Evolutionary conservation across 35 echinoderm and acorn worm genomes (phyloP).

Genomic region (Lytechinus variegatus): DNA sequence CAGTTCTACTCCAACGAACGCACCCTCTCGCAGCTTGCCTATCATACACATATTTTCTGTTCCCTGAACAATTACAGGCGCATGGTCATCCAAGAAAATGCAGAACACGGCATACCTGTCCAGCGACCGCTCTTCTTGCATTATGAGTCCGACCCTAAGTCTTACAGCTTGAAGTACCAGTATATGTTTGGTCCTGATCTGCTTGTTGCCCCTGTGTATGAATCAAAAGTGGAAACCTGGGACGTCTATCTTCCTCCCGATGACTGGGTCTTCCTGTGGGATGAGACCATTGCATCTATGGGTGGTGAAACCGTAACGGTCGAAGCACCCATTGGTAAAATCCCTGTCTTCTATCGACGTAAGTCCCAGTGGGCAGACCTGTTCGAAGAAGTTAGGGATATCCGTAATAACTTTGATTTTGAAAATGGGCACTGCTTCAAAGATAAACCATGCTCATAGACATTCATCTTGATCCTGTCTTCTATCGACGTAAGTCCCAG

Average conservation of each 20-base stretch:
- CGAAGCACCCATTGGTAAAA: constrained; percentile 34
- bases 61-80: constrained; percentile 70
- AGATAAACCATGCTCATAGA: background rate
- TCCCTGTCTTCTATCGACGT: constrained; percentile 60
- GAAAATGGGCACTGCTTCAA: background rate
- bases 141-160: constrained; percentile 75
- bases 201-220: constrained; percentile 87
- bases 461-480: no score
- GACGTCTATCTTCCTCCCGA: constrained; percentile 80
- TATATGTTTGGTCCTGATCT: constrained; percentile 88
- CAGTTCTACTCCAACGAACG: constrained; percentile 83
- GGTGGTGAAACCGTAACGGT: constrained; percentile 54
- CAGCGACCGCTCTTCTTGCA: constrained; percentile 92
- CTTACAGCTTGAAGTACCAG: constrained; percentile 80
- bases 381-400: constrained; percentile 24
- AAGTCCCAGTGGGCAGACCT: constrained; percentile 51
- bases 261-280: constrained; percentile 66
- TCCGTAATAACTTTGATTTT: background rate
- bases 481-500: no score
- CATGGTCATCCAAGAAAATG: constrained; percentile 68
- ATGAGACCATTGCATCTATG: constrained; percentile 28
- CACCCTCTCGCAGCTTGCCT: constrained; percentile 66
- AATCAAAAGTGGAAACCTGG: constrained; percentile 64
- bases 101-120: constrained; percentile 69
- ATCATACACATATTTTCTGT: constrained; percentile 68